These are phyloP conservation scores for Dendronephthya gigantea DNA, from an alignment of 64 coral and sea anemone species.

Conservation along the genomic window DNA sequence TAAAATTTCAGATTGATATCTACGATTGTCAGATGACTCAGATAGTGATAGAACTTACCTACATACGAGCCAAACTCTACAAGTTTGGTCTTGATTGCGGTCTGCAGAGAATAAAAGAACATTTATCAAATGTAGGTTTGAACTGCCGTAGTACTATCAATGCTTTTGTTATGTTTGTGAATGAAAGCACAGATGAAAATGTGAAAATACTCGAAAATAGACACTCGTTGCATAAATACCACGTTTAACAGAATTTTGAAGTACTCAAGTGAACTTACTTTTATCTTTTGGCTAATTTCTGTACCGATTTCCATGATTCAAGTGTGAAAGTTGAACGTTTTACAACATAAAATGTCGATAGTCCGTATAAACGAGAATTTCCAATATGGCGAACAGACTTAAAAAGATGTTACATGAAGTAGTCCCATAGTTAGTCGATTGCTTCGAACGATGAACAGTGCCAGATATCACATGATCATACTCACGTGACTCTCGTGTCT, in stretches of 20 bases:
- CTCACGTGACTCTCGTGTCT: too few relatives aligned
- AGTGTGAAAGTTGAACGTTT: neutral
- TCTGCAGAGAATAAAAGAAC: constrained; percentile 26
- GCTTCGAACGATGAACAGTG: too few relatives aligned
- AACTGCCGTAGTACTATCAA: too few relatives aligned
- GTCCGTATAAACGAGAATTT: neutral
- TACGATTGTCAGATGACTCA: neutral
- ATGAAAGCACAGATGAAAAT: too few relatives aligned
- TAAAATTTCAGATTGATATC: neutral
- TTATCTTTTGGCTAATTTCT: neutral
- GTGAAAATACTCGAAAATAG: neutral
- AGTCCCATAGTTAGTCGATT: too few relatives aligned
- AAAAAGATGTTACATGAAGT: too few relatives aligned
- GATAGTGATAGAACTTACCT: constrained; percentile 74
- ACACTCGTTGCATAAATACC: neutral
- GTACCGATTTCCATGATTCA: neutral
- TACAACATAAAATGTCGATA: neutral
- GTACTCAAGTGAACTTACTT: neutral
- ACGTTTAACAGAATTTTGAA: neutral
- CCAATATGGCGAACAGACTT: neutral
- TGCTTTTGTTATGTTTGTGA: too few relatives aligned
- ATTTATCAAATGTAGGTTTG: too few relatives aligned
- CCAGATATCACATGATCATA: too few relatives aligned
- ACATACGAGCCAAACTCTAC: constrained; percentile 95
- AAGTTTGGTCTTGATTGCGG: constrained; percentile 71